Evolutionary conservation across 1,140 invertebrate species (phyloP), one percentile per base, ranked within the genome.

Genomic region (Schlechtendalia chinensis): DNA sequence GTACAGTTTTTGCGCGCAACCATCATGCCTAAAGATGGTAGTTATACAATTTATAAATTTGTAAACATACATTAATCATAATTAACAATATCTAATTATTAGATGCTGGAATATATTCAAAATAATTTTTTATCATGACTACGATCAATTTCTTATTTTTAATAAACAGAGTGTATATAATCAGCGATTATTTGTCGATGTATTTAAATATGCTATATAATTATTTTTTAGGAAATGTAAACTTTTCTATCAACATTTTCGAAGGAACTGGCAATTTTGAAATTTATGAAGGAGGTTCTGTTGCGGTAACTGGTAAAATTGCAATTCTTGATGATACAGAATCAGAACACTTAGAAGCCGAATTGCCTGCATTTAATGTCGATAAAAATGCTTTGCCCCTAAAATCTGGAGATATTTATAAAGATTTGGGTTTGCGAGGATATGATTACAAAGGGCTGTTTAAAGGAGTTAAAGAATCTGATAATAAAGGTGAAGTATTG

Each of bases 361-460:
- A 87, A 24, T 81, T 91, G 12, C 84, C 86, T 29, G 85, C 86
- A 14, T 88, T 87, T 16, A 11, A 82, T 32, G 0, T 84, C 0
- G 87, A 88, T 29, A 84, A 85, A 67, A 86, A 86, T 29, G 84
- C 87, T 22, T 85, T 94, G 65, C 88, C 89, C 39, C 87, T 98
- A 24, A 88, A 86, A 8, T 87, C 87, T 17, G 87, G 88, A 24
- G 97, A 99, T 84, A 88, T 98, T 19, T 99, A 99, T 88, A 98
- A 98, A 85, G 96, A 98, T 85, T 87, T 99, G 19, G 87, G 94
- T 82, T 88, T 98, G 1, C 88, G 96, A 81, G 97, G 97, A 10
- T 99, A 99, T 85, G 94, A 98, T 85, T 99, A 99, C 85, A 87
- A 88, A 12, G 94, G 94, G 71, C 87, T 92, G 14, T 99, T 99